These are phyloP conservation scores for Alaudala cheleensis DNA, from an alignment of 2,113 vertebrate genomes.

Conservation along the genomic window DNA sequence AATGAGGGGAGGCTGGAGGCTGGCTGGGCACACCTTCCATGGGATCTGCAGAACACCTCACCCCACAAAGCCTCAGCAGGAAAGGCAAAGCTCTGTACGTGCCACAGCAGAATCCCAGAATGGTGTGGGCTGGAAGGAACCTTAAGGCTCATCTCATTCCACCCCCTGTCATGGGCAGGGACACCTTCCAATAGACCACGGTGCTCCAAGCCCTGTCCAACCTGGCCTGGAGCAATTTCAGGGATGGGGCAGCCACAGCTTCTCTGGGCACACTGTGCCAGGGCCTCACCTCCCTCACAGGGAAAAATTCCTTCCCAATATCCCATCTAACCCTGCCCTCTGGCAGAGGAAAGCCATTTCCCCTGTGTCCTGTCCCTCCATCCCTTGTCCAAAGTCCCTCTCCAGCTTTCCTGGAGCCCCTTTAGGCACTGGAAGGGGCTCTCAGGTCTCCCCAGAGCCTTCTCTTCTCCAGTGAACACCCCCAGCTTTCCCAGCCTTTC, in stretches of 20 bases:
- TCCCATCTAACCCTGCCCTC: not conserved
- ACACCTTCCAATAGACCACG: not conserved
- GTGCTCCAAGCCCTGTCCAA: rapidly evolving
- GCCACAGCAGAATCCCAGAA: not conserved
- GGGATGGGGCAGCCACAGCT: not conserved
- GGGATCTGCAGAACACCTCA: not conserved
- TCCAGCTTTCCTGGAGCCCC: not conserved
- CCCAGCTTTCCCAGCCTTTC: not conserved
- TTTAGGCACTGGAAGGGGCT: not conserved
- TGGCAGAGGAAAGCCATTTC: not conserved
- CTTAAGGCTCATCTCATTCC: not conserved
- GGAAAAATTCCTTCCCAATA: not conserved
- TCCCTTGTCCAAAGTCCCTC: not conserved
- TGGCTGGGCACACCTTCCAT: not conserved
- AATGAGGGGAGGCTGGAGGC: not conserved
- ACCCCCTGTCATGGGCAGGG: not conserved
- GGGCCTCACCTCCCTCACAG: rapidly evolving
- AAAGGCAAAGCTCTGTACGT: not conserved
- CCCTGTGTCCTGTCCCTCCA: not conserved
- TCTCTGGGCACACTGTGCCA: not conserved
- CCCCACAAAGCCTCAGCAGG: not conserved
- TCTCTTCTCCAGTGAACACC: not conserved
- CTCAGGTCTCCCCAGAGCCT: not conserved
- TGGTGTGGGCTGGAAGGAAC: not conserved
- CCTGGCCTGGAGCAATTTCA: not conserved